Evolutionary conservation across 2,888 invertebrate species (phyloP), one percentile per base, ranked within the genome.

Genomic region (Hypolimnas misippus): DNA sequence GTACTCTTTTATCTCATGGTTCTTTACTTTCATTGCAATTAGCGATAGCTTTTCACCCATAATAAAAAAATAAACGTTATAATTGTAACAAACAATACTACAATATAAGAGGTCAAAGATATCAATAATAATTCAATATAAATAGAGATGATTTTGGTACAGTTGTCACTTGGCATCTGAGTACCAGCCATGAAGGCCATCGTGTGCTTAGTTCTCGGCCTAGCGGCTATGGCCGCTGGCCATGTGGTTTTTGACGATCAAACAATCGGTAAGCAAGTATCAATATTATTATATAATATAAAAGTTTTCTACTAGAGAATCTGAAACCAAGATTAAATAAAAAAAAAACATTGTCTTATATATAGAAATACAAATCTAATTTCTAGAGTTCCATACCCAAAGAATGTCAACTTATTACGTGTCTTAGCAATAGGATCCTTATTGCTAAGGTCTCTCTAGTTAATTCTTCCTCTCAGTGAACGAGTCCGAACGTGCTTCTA

Each of bases 141-240:
- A 61, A 70, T 44, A 56, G 64, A 35, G 44, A 16, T 25, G 7
- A 14, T 25, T 25, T 40, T 7, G 19, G 16, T 40, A 40, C 57
- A 66, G 61, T 69, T 49, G 57, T 42, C 57, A 59, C 16, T 65
- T 56, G 49, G 56, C 55, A 56, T 49, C 19, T 19, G 55, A 53
- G 50, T 50, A 25, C 55, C 46, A 55, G 62, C 52, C 57, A 73
- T 73, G 73, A 73, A 71, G 69, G 59, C 55, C 50, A 29, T 69
- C 19, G 19, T 69, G 46, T 63, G 67, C 29, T 51, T 73, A 40
- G 62, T 73, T 35, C 42, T 73, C 25, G 70, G 73, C 53, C 55
- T 72, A 17, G 68, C 67, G 58, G 70, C 70, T 51, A 35, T 70
- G 53, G 70, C 71, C 54, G 65, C 70, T 10, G 72, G 70, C 56